These are phyloP conservation scores for Meriones psammophilus DNA, from an alignment of 2,797 vertebrate genomes.

Conservation along the genomic window DNA sequence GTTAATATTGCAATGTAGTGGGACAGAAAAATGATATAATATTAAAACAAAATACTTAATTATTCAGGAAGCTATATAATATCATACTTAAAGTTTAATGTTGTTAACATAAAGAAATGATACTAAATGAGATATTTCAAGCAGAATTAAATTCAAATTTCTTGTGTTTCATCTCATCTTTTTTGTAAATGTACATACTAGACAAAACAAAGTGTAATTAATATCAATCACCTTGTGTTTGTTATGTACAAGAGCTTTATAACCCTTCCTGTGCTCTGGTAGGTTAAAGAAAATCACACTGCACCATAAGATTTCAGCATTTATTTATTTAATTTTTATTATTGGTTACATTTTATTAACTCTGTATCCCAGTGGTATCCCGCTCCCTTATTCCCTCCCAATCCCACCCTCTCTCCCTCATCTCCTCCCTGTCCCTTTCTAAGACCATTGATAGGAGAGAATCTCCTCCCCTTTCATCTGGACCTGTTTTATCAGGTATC, in stretches of 20 bases:
- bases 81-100: no score
- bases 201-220: not conserved
- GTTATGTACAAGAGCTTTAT: not conserved
- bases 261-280: no score
- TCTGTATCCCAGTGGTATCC: no score
- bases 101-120: not conserved
- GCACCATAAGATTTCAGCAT: not conserved
- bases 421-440: no score
- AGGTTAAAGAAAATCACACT: rapidly evolving
- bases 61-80: no score
- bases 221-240: not conserved
- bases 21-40: not conserved
- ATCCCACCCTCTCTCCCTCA: no score
- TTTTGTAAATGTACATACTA: not conserved
- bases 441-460: no score
- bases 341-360: no score
- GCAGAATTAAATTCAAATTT: not conserved
- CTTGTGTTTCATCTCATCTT: not conserved
- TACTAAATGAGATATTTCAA: not conserved
- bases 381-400: no score
- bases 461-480: no score
- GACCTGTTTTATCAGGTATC: no score
- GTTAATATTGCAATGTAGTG: not conserved
- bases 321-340: no score
- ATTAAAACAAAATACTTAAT: not conserved